Conservation (phyloP, 2,113 vertebrate species). For the Elephantulus edwardii region DNA sequence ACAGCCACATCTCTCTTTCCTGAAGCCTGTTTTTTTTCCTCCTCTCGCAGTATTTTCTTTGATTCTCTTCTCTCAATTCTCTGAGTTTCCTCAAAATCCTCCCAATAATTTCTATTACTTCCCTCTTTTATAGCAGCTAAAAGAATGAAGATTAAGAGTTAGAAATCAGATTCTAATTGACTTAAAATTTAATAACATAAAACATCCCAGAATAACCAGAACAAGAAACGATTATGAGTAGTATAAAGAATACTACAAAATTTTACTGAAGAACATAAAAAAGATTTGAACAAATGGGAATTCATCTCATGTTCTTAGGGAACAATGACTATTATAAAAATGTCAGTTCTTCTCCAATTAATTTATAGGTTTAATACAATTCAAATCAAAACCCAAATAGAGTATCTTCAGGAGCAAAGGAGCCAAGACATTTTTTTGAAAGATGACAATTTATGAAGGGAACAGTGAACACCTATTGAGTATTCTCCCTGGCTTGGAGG, state of each 20-base stretch:
- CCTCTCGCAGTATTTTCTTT: neutral
- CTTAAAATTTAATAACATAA: constrained; percentile 64
- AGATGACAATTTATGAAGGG: neutral
- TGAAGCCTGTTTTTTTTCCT: neutral
- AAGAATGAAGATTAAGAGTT: constrained; percentile 54
- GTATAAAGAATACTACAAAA: constrained; percentile 58
- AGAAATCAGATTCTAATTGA: constrained; percentile 44
- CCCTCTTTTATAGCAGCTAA: neutral
- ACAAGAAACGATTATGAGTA: constrained; percentile 44
- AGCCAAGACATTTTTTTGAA: neutral
- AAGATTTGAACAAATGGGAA: constrained; percentile 46
- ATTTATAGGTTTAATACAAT: constrained; percentile 59
- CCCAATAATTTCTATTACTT: constrained; percentile 24
- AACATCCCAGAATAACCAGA: constrained; percentile 54
- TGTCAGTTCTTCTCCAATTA: constrained; percentile 58
- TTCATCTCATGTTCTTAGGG: neutral
- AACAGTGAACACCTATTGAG: neutral
- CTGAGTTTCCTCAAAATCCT: neutral
- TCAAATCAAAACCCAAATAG: constrained; percentile 59
- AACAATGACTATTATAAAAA: constrained; percentile 56
- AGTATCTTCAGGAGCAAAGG: constrained; percentile 27
- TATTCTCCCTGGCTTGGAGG: neutral
- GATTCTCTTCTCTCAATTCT: constrained; percentile 10
- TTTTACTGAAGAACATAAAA: constrained; percentile 70
- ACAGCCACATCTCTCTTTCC: neutral